phyloP scores from a whole-genome alignment of 2,797 vertebrate species.

The Melanotaenia parkinsoni region DNA sequence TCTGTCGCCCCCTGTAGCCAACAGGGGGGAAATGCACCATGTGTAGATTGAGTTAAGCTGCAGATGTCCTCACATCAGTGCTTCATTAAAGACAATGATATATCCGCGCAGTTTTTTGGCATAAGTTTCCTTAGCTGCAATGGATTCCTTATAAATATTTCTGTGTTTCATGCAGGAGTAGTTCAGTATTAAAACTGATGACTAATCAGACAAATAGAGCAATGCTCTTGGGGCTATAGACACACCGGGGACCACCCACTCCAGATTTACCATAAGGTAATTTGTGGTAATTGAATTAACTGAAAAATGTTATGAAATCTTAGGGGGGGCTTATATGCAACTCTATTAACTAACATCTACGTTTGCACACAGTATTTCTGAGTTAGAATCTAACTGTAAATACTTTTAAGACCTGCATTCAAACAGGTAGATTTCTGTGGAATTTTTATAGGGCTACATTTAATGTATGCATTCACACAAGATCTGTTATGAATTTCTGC shows the following conservation, averaged over 20 bases:
- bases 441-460: no score
- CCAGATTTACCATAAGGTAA: constrained; percentile 21
- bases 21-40: not conserved
- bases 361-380: not conserved
- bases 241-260: constrained; percentile 20
- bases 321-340: not conserved
- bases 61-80: not conserved
- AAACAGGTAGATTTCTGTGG: no score
- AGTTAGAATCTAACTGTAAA: not conserved
- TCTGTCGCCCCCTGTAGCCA: constrained; percentile 54
- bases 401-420: not conserved
- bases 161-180: not conserved
- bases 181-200: constrained; percentile 12
- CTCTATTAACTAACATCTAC: not conserved
- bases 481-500: no score
- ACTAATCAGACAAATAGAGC: constrained; percentile 12
- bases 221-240: constrained; percentile 10
- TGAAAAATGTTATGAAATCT: constrained; percentile 16
- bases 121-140: no score
- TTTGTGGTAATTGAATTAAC: constrained; percentile 55
- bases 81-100: not conserved
- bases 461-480: no score
- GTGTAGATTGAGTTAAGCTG: not conserved
- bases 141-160: not conserved
- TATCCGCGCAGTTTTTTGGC: no score